These are phyloP conservation scores for Excalfactoria chinensis DNA, from an alignment of 2,113 vertebrate species.

Conservation along the genomic window DNA sequence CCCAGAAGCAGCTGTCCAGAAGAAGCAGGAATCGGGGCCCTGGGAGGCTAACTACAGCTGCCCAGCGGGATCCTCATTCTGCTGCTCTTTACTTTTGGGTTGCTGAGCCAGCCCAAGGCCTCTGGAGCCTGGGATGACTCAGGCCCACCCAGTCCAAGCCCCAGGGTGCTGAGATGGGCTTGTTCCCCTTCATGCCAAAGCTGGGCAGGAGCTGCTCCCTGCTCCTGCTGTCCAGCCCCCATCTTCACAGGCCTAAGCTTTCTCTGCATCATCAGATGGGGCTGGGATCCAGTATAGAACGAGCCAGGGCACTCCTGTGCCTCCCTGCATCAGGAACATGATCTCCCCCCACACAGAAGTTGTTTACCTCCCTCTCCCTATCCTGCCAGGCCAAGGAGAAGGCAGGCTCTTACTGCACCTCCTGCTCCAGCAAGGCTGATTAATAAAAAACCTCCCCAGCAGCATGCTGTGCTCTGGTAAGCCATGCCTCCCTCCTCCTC, in stretches of 20 bases:
- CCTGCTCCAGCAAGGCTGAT: not conserved
- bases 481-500: not conserved
- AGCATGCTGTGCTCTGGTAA: accelerated
- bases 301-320: not conserved
- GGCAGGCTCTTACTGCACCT: not conserved
- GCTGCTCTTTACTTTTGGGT: not conserved
- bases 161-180: accelerated
- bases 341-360: too few species aligned
- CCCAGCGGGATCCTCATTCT: accelerated
- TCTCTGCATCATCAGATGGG: not conserved
- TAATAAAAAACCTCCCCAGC: not conserved
- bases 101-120: not conserved
- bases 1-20: not conserved
- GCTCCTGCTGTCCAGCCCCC: not conserved
- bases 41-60: not conserved
- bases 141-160: not conserved
- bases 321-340: not conserved
- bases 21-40: not conserved
- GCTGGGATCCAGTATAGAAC: not conserved
- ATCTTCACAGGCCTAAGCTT: not conserved
- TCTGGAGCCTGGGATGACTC: not conserved
- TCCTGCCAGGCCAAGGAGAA: not conserved
- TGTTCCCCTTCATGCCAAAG: accelerated
- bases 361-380: not conserved
- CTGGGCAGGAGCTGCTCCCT: not conserved